phyloP scores from a whole-genome alignment of 2,888 invertebrate species.

The Theodoxus fluviatilis region DNA sequence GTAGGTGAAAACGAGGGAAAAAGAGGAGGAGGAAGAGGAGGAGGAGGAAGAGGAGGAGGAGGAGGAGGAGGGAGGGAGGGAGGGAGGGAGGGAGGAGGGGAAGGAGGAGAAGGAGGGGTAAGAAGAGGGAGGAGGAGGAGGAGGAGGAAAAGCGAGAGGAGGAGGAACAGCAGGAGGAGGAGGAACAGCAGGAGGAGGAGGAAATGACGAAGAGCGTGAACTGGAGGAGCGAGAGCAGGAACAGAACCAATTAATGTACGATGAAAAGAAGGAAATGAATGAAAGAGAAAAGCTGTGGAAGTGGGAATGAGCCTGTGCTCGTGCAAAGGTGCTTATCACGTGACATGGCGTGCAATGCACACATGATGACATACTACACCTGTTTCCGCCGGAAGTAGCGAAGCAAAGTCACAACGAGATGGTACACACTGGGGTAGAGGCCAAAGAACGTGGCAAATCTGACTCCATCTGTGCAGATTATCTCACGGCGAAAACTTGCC shows the following conservation, averaged over 20 bases:
- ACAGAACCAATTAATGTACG: not conserved
- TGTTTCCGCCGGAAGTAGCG: slow-evolving; percentile 36
- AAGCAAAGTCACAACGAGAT: slow-evolving; percentile 40
- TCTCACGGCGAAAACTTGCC: slow-evolving; percentile 33
- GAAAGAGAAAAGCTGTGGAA: not conserved
- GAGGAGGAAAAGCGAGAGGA: too few relatives aligned
- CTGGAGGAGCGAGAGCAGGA: too few relatives aligned
- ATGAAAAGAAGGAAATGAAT: not conserved
- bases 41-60: not conserved
- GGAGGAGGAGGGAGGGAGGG: too few relatives aligned
- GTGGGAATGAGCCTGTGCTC: not conserved
- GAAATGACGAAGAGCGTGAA: too few relatives aligned
- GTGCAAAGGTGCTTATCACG: not conserved
- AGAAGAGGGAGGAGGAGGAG: too few relatives aligned
- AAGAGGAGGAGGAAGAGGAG: not conserved
- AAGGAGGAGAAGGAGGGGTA: too few relatives aligned
- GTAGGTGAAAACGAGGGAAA: not conserved
- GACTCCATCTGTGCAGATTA: slow-evolving; percentile 42
- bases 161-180: too few relatives aligned
- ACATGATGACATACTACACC: slow-evolving; percentile 33
- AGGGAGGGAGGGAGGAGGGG: not conserved
- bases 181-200: not conserved
- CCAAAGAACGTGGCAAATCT: slow-evolving; percentile 50
- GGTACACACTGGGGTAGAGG: slow-evolving; percentile 52
- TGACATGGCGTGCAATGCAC: not conserved